Conservation (phyloP, 2,888 invertebrate genomes). For the Ennomos quercinarius region DNA sequence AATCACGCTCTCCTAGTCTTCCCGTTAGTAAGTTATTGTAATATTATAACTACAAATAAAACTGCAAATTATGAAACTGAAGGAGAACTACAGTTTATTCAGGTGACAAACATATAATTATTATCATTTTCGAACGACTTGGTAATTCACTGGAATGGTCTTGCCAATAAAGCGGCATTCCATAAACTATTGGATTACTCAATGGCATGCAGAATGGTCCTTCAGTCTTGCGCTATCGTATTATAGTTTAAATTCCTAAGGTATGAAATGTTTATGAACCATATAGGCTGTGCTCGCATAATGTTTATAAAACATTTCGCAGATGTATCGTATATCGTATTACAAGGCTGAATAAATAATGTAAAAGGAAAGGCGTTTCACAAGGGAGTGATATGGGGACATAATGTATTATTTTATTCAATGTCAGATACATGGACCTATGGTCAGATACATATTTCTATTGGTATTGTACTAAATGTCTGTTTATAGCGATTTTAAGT, state of each 20-base stretch:
- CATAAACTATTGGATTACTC: conserved; percentile 37
- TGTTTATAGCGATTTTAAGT: too few relatives aligned
- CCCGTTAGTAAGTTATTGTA: too few relatives aligned
- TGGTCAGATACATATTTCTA: too few relatives aligned
- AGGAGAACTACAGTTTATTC: conserved; percentile 29
- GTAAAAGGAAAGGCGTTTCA: conserved; percentile 7
- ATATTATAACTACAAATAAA: too few relatives aligned
- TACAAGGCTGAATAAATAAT: conserved; percentile 7
- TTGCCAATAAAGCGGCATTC: conserved; percentile 33
- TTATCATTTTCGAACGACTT: conserved; percentile 32
- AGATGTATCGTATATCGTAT: conserved; percentile 5
- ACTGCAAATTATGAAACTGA: conserved; percentile 9
- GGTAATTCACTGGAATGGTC: conserved; percentile 33
- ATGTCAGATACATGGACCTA: too few relatives aligned
- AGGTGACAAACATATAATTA: conserved; percentile 31
- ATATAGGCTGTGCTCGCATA: conserved; percentile 1
- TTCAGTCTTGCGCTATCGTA: conserved; percentile 9
- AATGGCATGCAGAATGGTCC: conserved; percentile 27
- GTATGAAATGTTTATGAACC: conserved; percentile 10
- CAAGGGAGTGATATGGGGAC: conserved; percentile 1
- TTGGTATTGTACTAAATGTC: too few relatives aligned
- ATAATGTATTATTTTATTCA: too few relatives aligned
- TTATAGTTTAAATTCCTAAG: conserved; percentile 18
- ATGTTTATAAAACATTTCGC: conserved; percentile 12
- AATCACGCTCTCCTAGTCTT: too few relatives aligned